Evolutionary conservation across 2,113 vertebrate genomes (phyloP).

Genomic region (Sterna hirundo): DNA sequence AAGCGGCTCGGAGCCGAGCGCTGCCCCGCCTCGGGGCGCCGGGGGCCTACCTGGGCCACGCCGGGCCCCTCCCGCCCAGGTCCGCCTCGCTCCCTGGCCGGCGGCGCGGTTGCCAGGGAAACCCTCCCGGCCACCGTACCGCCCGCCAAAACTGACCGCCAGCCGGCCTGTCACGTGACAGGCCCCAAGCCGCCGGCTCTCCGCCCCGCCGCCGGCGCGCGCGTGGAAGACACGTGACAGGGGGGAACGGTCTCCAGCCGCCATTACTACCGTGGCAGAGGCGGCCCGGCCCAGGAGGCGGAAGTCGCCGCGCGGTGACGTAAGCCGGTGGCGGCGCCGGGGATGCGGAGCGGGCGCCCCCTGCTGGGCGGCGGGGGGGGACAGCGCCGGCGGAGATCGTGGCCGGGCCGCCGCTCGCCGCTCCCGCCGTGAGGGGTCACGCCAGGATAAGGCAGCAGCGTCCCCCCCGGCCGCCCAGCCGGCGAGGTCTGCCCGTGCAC

Average conservation of each 20-base stretch:
- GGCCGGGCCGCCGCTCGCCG: neutral
- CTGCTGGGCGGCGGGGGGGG: neutral
- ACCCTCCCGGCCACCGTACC: conserved; percentile 30
- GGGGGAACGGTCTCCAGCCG: rapidly evolving
- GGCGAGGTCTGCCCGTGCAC: neutral
- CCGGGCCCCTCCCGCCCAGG: neutral
- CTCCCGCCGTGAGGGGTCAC: neutral
- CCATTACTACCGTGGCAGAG: neutral
- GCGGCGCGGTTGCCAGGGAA: neutral
- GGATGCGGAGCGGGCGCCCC: neutral
- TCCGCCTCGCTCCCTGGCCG: neutral
- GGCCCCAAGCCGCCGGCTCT: neutral
- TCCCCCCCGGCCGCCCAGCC: neutral
- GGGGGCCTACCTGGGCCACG: neutral
- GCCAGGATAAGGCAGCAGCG: neutral
- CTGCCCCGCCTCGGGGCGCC: neutral
- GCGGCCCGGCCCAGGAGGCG: neutral
- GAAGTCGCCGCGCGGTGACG: neutral
- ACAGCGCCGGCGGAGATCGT: neutral
- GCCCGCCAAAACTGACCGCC: neutral
- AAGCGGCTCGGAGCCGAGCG: neutral
- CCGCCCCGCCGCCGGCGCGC: neutral
- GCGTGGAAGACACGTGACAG: neutral
- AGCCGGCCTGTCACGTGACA: neutral
- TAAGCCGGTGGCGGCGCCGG: neutral